Base-by-base conservation (phyloP, 2,888 invertebrate genomes). In the Apantesis nais region DNA sequence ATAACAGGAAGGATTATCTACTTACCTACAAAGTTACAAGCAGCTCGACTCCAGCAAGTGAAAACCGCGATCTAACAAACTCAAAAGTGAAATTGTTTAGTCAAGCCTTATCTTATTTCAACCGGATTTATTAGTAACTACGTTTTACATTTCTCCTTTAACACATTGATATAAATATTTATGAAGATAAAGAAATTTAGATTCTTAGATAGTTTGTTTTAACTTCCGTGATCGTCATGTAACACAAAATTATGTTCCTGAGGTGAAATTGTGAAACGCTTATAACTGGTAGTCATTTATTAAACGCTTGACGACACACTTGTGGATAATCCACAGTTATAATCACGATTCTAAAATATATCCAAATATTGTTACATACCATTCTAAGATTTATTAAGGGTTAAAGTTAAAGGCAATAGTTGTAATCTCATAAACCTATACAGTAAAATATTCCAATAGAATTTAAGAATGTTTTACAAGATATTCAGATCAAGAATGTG, bases 41-140 rank as follows among this genome's bases (percentile, higher is more conserved):
- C 19, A 39, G 16, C 39, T 31, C 41, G 11, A 22, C 63, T 60
- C 63, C 37, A n/a, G 41, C 25, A 25, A 68, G 68, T 60, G 68
- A 68, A 68, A 68, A 62, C 48, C n/a, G 31, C 25, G 41, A 63
- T 29, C 31, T 14, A 16, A 39, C 58, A 16, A 52, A 19, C 39
- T 67, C 65, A 70, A 67, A 67, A 70, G 70, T 72, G 74, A 71
- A 75, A 72, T 55, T 70, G 66, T 64, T 68, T 66, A 68, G 68
- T 68, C 44, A 62, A 72, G 65, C 29, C 58, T 39, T 68, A 72
- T 65, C 71, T 71, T 62, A 44, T 68, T 68, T 55, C 66, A 68
- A 68, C 60, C 72, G 66, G 68, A 68, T 62, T 44, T 44, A 41
- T 39, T 61, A 70, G 61, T 44, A 60, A 44, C 41, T 60, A 71